A percentile compares a stretch with the other conserved stretches of the same genome.
Evolutionary conservation across 2,113 vertebrate species (phyloP).

Genomic region (Fukomys damarensis): DNA sequence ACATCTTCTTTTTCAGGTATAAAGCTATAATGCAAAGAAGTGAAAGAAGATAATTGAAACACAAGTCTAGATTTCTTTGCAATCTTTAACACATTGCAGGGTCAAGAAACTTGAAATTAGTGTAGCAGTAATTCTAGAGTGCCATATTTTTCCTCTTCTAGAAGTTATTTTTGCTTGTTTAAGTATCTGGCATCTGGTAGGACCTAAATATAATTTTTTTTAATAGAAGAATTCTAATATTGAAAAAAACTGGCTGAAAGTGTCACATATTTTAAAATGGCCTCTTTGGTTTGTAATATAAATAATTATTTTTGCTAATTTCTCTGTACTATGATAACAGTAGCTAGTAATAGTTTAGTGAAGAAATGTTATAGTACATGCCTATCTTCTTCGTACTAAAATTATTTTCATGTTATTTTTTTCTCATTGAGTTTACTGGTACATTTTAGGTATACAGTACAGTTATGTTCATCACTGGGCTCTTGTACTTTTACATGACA

Average conservation of each 20-base stretch:
- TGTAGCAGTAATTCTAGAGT: background rate
- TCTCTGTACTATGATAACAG: background rate
- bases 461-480: too few relatives aligned
- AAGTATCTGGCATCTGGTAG: background rate
- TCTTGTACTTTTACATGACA: too few relatives aligned
- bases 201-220: background rate
- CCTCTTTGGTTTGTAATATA: background rate
- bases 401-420: conserved; percentile 25
- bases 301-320: background rate
- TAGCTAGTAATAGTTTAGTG: background rate
- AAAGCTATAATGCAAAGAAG: background rate
- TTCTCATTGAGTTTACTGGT: too few relatives aligned
- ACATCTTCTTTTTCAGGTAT: background rate
- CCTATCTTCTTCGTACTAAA: background rate
- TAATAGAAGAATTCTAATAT: conserved; percentile 1
- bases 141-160: background rate
- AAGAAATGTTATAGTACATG: background rate
- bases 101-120: background rate
- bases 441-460: too few relatives aligned
- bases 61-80: background rate
- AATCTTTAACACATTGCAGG: background rate
- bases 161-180: background rate
- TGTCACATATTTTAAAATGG: background rate
- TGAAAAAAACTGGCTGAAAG: background rate
- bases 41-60: background rate